These are phyloP conservation scores for Anseranas semipalmata DNA, from an alignment of 2,113 vertebrate genomes.

Conservation along the genomic window DNA sequence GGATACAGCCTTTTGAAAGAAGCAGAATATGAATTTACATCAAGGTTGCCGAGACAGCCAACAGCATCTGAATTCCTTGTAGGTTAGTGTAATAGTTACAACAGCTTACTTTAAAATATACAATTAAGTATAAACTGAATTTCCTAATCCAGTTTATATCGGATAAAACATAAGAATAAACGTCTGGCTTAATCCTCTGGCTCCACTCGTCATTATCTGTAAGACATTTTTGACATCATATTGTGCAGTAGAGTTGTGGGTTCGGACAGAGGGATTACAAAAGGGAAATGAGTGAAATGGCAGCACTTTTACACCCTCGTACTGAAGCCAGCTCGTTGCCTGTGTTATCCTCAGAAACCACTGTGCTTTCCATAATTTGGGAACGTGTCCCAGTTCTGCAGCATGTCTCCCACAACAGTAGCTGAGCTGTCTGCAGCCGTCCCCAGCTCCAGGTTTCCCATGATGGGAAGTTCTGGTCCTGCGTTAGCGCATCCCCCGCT, in stretches of 20 bases:
- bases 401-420: neutral
- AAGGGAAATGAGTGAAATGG: neutral
- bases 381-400: neutral
- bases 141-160: slow-evolving; percentile 25
- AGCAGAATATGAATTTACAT: neutral
- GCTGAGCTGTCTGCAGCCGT: neutral
- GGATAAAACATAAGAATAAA: neutral
- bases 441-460: neutral
- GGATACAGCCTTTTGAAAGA: neutral
- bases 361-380: neutral
- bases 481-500: fast-evolving
- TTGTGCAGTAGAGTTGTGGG: neutral
- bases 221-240: neutral
- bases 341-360: neutral
- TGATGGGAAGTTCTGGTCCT: fast-evolving
- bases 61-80: neutral
- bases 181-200: neutral
- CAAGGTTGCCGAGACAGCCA: neutral
- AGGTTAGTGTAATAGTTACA: neutral
- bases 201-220: slow-evolving; percentile 7
- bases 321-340: neutral
- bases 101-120: neutral
- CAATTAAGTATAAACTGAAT: slow-evolving; percentile 20
- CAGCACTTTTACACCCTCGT: neutral
- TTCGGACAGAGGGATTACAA: neutral